These are phyloP conservation scores for Ceyx margarethae DNA, from an alignment of 2,113 vertebrate species.

Conservation along the genomic window DNA sequence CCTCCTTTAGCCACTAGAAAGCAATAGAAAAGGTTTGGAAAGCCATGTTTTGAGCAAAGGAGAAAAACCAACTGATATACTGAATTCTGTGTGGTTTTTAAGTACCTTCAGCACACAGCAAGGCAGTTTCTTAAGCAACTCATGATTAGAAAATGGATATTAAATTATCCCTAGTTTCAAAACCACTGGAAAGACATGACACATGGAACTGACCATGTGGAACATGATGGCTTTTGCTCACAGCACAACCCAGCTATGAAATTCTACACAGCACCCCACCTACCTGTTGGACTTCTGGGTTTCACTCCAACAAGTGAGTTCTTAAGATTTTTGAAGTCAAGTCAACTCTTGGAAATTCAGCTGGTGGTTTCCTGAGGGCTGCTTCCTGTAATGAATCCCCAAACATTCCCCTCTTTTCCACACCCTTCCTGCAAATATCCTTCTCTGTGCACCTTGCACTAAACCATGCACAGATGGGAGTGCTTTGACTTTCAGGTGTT, in stretches of 20 bases:
- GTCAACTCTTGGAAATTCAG: not conserved
- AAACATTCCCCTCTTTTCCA: not conserved
- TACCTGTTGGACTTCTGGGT: not conserved
- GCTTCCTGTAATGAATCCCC: not conserved
- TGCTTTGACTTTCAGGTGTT: not conserved
- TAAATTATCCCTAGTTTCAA: not conserved
- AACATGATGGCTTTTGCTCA: not conserved
- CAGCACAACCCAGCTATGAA: not conserved
- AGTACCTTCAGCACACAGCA: not conserved
- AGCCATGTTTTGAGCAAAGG: not conserved
- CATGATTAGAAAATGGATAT: not conserved
- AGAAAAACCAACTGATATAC: not conserved
- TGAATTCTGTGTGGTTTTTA: not conserved
- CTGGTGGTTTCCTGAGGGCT: not conserved
- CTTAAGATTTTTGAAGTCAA: not conserved
- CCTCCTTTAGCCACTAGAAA: not conserved
- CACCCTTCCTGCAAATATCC: not conserved
- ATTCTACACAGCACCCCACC: not conserved
- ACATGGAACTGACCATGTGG: not conserved
- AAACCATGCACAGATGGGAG: not conserved
- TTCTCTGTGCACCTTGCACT: not conserved
- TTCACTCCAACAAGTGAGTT: not conserved
- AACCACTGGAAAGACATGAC: not conserved
- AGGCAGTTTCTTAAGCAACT: not conserved
- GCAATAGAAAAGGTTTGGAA: not conserved